Base-by-base conservation (phyloP, 2,888 invertebrate genomes). In the Camptogramma bilineatum region DNA sequence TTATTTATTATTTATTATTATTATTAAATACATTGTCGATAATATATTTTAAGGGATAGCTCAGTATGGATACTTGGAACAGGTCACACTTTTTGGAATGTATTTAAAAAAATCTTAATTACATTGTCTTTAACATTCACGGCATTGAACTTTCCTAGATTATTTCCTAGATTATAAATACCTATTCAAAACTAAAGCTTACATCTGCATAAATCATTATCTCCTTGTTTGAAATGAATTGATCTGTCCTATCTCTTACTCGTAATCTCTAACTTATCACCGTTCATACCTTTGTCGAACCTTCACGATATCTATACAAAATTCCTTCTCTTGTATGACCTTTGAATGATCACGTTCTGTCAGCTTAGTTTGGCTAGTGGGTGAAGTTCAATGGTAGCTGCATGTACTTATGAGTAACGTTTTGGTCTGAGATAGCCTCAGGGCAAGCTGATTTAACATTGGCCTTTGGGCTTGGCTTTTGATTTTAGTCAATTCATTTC, bases 361-460 rank as follows among this genome's bases (percentile, higher is more conserved):
- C 66, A 63, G 62, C 61, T 59, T 48, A 48, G 17, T 13, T 70
- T 55, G 59, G 62, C 52, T 64, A 61, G 59, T 56, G 52, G 64
- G 55, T 66, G 66, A 73, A 73, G 72, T 70, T 72, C 72, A 71
- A 68, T 68, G 67, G 53, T 39, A 60, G 19, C 16, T 21, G n/a
- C 34, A 46, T 19, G 18, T 18, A 44, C 7, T 18, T 34, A 62
- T 52, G 47, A 56, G 55, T 58, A 54, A 46, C 16, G 46, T 39
- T 53, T 31, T 60, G 55, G 31, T 52, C 59, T 24, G 34, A 64
- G 51, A 64, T 47, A 59, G 64, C 59, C 59, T 18, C 18, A 60
- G 47, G 64, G 17, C 18, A 46, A 21, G 44, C 19, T 34, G 31
- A 52, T 17, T 44, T 39, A 13, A 39, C 13, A 39, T 39, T 44